Percentiles rank a stretch among this genome's conserved stretches.
These are phyloP conservation scores for Gephyroberyx darwinii DNA, from an alignment of 2,797 vertebrate species.

Conservation along the genomic window DNA sequence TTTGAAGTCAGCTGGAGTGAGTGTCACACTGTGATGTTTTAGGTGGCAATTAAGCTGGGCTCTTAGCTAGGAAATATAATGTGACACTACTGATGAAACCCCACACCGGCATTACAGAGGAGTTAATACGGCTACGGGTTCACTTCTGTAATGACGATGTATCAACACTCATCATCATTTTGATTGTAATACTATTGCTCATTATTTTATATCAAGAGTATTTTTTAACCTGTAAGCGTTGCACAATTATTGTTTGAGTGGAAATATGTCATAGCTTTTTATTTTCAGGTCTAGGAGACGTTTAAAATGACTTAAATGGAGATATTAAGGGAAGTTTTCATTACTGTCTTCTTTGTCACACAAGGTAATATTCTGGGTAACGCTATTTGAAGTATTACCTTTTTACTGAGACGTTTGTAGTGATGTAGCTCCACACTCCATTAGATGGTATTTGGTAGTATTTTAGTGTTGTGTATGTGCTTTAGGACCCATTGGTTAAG, in stretches of 20 bases:
- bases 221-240: slow-evolving; percentile 14
- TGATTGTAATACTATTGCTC: neutral
- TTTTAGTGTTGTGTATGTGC: slow-evolving; percentile 19
- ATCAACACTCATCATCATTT: neutral
- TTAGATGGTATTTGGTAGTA: slow-evolving; percentile 42
- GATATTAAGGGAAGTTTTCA: slow-evolving; percentile 36
- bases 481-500: slow-evolving; percentile 4
- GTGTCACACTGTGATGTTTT: neutral
- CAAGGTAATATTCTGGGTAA: slow-evolving; percentile 65
- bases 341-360: slow-evolving; percentile 42
- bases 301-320: slow-evolving; percentile 64
- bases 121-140: neutral
- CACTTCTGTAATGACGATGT: neutral
- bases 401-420: slow-evolving; percentile 14
- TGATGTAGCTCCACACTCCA: slow-evolving; percentile 37
- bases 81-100: neutral
- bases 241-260: slow-evolving; percentile 32
- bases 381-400: slow-evolving; percentile 5
- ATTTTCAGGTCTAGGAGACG: slow-evolving; percentile 73
- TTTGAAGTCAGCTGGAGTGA: neutral
- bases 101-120: neutral
- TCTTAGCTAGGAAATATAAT: neutral
- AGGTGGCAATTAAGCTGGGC: neutral
- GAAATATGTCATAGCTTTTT: slow-evolving; percentile 69
- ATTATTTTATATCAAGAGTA: neutral